Conservation (phyloP, 1,140 invertebrate genomes). For the Andricus grossulariae region DNA sequence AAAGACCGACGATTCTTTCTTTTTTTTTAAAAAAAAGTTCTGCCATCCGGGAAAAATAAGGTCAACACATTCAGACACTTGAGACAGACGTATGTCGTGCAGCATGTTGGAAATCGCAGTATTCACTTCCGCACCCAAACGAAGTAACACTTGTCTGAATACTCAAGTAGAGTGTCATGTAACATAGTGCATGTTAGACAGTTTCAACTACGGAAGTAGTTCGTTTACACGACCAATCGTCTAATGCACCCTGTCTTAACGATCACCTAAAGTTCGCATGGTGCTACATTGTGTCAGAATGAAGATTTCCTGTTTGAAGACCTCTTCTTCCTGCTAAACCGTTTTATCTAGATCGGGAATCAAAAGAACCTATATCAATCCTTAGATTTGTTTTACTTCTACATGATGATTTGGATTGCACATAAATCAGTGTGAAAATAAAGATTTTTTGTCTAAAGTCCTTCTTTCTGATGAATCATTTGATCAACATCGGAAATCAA, state of each 20-base stretch:
- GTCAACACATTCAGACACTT: constrained; percentile 28
- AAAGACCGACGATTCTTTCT: constrained; percentile 13
- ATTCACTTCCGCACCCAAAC: constrained; percentile 11
- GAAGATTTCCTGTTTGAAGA: too few relatives aligned
- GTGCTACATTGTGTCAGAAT: constrained; percentile 18
- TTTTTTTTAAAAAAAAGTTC: constrained; percentile 10
- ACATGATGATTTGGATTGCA: too few relatives aligned
- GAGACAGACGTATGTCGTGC: neutral
- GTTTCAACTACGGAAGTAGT: constrained; percentile 53
- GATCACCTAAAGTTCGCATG: constrained; percentile 57
- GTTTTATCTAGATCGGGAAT: too few relatives aligned
- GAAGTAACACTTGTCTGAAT: constrained; percentile 16
- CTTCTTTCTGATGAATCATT: too few relatives aligned
- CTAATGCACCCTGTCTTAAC: constrained; percentile 54
- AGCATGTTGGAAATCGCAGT: constrained; percentile 5
- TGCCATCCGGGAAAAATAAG: constrained; percentile 32
- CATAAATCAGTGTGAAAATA: too few relatives aligned
- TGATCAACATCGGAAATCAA: too few relatives aligned
- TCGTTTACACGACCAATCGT: constrained; percentile 61
- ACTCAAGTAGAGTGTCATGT: constrained; percentile 7
- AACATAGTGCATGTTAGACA: constrained; percentile 36
- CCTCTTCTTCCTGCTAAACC: neutral
- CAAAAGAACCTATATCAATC: too few relatives aligned
- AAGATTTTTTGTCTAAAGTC: too few relatives aligned
- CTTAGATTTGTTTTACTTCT: too few relatives aligned